phyloP scores from a whole-genome alignment of 2,113 vertebrate genomes.

The Halichoerus grypus region DNA sequence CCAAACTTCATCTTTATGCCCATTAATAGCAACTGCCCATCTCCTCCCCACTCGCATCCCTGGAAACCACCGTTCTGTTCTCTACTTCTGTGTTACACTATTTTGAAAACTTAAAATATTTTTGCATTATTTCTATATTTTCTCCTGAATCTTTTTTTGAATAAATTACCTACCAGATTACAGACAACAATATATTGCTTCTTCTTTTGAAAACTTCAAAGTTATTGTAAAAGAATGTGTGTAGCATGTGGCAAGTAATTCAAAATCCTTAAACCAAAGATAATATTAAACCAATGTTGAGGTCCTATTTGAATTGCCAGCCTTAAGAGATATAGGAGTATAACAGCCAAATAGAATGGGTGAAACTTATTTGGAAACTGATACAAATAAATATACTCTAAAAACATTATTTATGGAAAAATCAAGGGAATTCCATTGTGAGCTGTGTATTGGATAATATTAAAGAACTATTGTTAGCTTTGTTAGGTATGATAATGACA shows the following conservation, averaged over 20 bases:
- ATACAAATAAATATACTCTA: neutral
- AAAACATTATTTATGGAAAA: neutral
- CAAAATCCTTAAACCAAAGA: neutral
- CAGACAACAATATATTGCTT: neutral
- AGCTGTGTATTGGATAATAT: neutral
- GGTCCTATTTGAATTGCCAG: neutral
- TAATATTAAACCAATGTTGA: neutral
- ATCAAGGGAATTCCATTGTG: neutral
- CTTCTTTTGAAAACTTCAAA: neutral
- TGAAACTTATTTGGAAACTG: neutral
- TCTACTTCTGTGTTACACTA: neutral
- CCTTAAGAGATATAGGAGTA: neutral
- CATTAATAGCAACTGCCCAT: neutral
- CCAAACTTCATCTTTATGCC: neutral
- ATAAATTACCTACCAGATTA: neutral
- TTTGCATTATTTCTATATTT: neutral
- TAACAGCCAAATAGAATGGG: neutral
- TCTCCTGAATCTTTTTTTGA: neutral
- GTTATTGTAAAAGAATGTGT: neutral
- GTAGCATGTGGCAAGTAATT: neutral
- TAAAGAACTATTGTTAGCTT: neutral
- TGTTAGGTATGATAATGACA: neutral
- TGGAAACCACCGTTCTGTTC: neutral
- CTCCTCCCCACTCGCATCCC: accelerated
- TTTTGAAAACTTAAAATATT: neutral